phyloP scores from a whole-genome alignment of 1,140 invertebrate genomes.

The Tribolium castaneum region DNA sequence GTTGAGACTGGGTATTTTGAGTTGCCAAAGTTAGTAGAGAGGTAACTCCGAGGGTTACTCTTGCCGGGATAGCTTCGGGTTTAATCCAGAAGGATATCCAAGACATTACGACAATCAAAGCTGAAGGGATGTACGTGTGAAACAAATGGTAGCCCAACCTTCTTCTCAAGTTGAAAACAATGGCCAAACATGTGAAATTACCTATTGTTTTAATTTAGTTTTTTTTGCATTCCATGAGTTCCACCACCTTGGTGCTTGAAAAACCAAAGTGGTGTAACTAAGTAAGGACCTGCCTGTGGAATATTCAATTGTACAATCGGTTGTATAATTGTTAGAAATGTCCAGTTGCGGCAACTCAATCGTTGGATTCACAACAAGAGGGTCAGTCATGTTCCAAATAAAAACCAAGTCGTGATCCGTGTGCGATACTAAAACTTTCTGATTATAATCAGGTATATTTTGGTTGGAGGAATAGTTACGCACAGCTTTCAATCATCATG shows the following conservation, averaged over 20 bases:
- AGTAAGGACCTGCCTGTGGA: slow-evolving; percentile 74
- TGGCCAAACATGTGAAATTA: slow-evolving; percentile 88
- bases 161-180: slow-evolving; percentile 84
- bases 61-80: slow-evolving; percentile 87
- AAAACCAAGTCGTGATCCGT: slow-evolving; percentile 87
- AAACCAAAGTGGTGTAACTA: not conserved
- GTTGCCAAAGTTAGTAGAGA: slow-evolving; percentile 86
- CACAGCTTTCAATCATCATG: slow-evolving; percentile 92
- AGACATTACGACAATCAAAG: slow-evolving; percentile 91
- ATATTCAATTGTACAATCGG: slow-evolving; percentile 89
- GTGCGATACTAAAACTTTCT: slow-evolving; percentile 75
- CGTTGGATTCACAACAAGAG: slow-evolving; percentile 85
- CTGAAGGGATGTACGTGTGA: slow-evolving; percentile 91
- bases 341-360: slow-evolving; percentile 89
- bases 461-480: slow-evolving; percentile 61
- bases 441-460: too few species aligned
- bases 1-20: slow-evolving; percentile 90
- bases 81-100: slow-evolving; percentile 96
- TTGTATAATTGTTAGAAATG: slow-evolving; percentile 88
- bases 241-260: too few species aligned
- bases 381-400: slow-evolving; percentile 90
- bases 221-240: not conserved
- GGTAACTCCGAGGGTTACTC: slow-evolving; percentile 84
- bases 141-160: slow-evolving; percentile 90
- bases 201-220: slow-evolving; percentile 65